Conservation (phyloP, 1,140 invertebrate species). For the Magallana ariakensis region DNA sequence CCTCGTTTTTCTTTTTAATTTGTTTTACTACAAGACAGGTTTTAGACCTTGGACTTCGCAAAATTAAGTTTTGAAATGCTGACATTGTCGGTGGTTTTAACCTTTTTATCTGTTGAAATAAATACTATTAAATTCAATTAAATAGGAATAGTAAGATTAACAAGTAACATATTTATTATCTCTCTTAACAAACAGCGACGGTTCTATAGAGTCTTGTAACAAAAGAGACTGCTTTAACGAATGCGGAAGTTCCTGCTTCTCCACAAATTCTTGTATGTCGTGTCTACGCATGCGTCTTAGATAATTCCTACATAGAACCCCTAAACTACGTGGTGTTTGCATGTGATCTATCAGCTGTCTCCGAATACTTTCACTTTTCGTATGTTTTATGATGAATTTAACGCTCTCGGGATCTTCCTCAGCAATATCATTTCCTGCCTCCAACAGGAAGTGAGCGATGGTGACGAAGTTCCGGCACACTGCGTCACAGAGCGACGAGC, state of each 20-base stretch:
- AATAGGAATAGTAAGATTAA: no score
- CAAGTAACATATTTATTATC: neutral
- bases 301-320: constrained; percentile 13
- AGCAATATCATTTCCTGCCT: neutral
- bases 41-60: no score
- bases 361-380: constrained; percentile 14
- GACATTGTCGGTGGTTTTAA: no score
- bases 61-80: no score
- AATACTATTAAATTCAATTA: no score
- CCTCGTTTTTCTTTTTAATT: no score
- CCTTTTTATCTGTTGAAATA: no score
- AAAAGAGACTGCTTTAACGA: neutral
- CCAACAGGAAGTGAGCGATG: neutral
- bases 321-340: constrained; percentile 29
- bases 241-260: neutral
- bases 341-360: constrained; percentile 12
- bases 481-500: constrained; percentile 1
- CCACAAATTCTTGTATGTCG: constrained; percentile 16
- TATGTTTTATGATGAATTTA: constrained; percentile 36
- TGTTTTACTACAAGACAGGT: no score
- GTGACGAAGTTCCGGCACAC: constrained; percentile 19
- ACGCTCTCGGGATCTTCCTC: constrained; percentile 26
- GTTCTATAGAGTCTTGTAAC: neutral
- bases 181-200: neutral
- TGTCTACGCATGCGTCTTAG: neutral